These are phyloP conservation scores for Sarcoramphus papa DNA, from an alignment of 2,797 vertebrate genomes.

Conservation along the genomic window DNA sequence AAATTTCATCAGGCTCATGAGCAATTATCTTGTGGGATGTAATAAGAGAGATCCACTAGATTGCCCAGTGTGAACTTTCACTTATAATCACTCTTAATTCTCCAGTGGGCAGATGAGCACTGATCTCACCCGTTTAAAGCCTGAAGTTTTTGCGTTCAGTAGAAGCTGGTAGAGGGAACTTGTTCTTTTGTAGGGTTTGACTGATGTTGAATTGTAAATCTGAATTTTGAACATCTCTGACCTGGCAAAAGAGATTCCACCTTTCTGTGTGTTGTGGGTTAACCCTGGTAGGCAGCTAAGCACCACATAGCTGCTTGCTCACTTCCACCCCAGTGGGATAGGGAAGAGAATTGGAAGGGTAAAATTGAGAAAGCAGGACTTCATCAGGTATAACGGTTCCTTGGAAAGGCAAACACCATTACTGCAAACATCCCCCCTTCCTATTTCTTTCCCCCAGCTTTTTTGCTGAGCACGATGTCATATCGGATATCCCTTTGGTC, in stretches of 20 bases:
- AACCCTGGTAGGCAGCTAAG: background rate
- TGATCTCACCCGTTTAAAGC: background rate
- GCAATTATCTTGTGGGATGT: slow-evolving; percentile 47
- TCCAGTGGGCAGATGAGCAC: background rate
- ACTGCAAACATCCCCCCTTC: background rate
- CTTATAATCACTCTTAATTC: slow-evolving; percentile 21
- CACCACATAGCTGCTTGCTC: background rate
- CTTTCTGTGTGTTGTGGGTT: background rate
- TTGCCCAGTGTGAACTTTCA: slow-evolving; percentile 34
- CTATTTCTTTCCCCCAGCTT: background rate
- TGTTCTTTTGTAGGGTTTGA: background rate
- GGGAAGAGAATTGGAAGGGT: background rate
- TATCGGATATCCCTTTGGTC: background rate
- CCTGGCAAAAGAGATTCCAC: background rate
- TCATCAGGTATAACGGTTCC: background rate
- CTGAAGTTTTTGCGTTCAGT: background rate
- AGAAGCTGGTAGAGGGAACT: background rate
- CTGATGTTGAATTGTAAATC: background rate
- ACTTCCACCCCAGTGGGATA: background rate
- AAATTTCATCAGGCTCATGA: slow-evolving; percentile 36
- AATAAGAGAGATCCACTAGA: background rate
- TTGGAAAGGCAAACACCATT: background rate
- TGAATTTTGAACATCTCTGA: background rate
- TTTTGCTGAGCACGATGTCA: background rate
- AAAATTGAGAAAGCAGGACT: background rate